A percentile compares a stretch with the other conserved stretches of the same genome.
Conservation (phyloP, 2,797 vertebrate genomes). For the Megalops cyprinoides region DNA sequence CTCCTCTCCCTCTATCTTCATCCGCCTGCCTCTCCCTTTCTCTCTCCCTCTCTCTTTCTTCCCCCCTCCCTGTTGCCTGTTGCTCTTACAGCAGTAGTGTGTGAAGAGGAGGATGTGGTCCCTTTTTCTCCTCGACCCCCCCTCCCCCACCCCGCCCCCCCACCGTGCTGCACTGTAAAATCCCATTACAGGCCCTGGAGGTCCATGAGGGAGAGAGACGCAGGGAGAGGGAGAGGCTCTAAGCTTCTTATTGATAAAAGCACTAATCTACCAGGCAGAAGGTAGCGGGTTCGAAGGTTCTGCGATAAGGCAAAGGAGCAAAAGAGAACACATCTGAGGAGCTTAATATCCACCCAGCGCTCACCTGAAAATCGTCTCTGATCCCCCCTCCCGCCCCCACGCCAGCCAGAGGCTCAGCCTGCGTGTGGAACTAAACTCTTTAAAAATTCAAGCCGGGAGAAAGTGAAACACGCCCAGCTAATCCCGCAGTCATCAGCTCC, state of each 20-base stretch:
- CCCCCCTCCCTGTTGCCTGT: slow-evolving; percentile 32
- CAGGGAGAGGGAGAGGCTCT: neutral
- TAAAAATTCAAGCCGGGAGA: neutral
- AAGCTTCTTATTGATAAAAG: slow-evolving; percentile 39
- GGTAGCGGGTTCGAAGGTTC: slow-evolving; percentile 39
- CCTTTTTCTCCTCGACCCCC: slow-evolving; percentile 26
- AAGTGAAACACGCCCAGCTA: neutral
- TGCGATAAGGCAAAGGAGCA: slow-evolving; percentile 3
- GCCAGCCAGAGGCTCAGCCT: neutral
- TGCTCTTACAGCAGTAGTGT: too few species aligned
- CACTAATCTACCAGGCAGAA: slow-evolving; percentile 48
- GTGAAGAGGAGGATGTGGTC: slow-evolving; percentile 22
- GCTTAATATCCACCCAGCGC: neutral
- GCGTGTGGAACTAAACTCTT: neutral
- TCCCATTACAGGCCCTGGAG: slow-evolving; percentile 24
- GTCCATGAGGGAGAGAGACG: slow-evolving; percentile 9
- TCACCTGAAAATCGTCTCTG: neutral
- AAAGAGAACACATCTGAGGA: slow-evolving; percentile 23
- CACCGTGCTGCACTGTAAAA: neutral
- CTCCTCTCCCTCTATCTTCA: neutral
- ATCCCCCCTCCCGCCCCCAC: neutral
- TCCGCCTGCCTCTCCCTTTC: neutral
- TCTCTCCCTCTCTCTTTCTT: slow-evolving; percentile 33
- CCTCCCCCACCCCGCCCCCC: neutral
- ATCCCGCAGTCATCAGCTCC: slow-evolving; percentile 13